These are phyloP conservation scores for Spea multiplicata DNA, from an alignment of 2,113 vertebrate species.

Conservation along the genomic window DNA sequence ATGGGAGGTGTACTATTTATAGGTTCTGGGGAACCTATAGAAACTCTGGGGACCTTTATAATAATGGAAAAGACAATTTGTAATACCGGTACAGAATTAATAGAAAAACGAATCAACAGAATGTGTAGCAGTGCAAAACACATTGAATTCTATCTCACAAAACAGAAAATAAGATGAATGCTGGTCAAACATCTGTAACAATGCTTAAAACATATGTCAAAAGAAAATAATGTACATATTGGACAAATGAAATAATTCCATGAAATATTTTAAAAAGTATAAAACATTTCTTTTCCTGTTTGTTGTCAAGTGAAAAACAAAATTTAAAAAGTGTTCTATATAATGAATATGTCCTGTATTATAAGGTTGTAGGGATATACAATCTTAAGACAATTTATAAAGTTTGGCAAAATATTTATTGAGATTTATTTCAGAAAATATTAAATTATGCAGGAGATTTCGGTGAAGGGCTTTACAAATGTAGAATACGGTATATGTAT, in stretches of 20 bases:
- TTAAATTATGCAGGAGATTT: no score
- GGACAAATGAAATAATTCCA: slow-evolving; percentile 5
- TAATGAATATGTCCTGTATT: no score
- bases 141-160: slow-evolving; percentile 2
- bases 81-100: slow-evolving; percentile 23
- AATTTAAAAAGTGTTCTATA: no score
- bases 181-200: neutral
- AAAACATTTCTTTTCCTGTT: no score
- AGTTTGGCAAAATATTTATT: no score
- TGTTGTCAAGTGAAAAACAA: no score
- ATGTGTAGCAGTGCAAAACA: neutral
- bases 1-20: slow-evolving; percentile 11
- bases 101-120: slow-evolving; percentile 13
- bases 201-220: neutral
- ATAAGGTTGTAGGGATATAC: no score
- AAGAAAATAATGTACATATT: neutral
- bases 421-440: no score
- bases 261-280: slow-evolving; percentile 2
- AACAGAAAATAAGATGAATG: slow-evolving; percentile 2
- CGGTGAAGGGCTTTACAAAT: no score
- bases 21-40: slow-evolving; percentile 1
- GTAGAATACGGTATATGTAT: no score
- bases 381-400: no score
- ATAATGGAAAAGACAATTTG: neutral
- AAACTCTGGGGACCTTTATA: slow-evolving; percentile 9